Conservation (phyloP, 2,888 invertebrate species). For the Synergus itoensis region DNA sequence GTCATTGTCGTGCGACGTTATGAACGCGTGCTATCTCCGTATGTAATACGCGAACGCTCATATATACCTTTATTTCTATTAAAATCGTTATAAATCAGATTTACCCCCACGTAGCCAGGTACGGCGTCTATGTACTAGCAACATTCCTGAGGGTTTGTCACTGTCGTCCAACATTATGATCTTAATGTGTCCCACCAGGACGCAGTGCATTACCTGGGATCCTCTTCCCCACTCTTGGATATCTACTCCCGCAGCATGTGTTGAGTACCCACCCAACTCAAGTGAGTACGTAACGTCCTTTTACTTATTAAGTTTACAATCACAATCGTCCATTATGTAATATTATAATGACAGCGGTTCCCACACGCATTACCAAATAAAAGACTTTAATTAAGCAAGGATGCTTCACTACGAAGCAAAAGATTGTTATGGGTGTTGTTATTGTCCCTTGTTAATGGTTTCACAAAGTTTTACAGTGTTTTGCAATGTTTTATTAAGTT, state of each 20-base stretch:
- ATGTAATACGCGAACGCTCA: conserved; percentile 55
- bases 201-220: background rate
- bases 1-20: conserved; percentile 67
- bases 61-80: conserved; percentile 68
- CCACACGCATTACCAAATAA: conserved; percentile 4
- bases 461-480: background rate
- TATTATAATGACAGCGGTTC: conserved; percentile 2
- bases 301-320: background rate
- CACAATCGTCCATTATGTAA: background rate
- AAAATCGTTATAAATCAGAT: conserved; percentile 72
- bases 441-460: background rate
- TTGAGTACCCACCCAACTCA: background rate
- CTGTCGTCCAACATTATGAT: conserved; percentile 70
- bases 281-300: background rate
- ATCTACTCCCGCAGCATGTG: background rate
- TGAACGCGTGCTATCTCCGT: conserved; percentile 59
- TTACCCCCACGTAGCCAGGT: conserved; percentile 58
- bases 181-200: conserved; percentile 63
- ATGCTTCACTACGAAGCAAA: too few relatives aligned
- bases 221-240: background rate
- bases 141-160: conserved; percentile 70
- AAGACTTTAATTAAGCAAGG: background rate
- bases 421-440: too few relatives aligned
- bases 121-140: conserved; percentile 52
- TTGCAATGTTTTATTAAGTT: too few relatives aligned